A percentile compares a stretch with the other conserved stretches of the same genome.
phyloP scores from a whole-genome alignment of 2,113 vertebrate species.

The Pangasianodon hypophthalmus region DNA sequence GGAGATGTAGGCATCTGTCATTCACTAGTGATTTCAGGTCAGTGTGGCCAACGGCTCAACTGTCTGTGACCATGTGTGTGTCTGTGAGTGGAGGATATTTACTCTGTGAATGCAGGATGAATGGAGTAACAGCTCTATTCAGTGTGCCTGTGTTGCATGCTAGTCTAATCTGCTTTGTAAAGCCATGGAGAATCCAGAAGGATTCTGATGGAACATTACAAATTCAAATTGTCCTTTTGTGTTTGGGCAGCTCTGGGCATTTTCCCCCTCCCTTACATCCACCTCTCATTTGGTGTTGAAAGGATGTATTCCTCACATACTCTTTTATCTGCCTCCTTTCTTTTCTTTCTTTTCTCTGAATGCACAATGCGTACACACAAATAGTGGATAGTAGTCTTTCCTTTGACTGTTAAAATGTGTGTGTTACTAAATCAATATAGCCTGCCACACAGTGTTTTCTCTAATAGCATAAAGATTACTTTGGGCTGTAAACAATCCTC shows the following conservation, averaged over 20 bases:
- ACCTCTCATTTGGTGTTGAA: slow-evolving; percentile 34
- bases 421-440: slow-evolving; percentile 37
- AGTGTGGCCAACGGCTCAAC: slow-evolving; percentile 15
- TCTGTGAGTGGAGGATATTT: slow-evolving; percentile 50
- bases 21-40: slow-evolving; percentile 51
- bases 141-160: slow-evolving; percentile 46
- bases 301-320: slow-evolving; percentile 2
- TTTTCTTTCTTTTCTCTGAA: background rate
- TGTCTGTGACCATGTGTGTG: background rate
- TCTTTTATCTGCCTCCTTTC: slow-evolving; percentile 5
- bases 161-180: slow-evolving; percentile 59
- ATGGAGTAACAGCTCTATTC: slow-evolving; percentile 58
- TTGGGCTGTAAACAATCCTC: background rate
- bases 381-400: slow-evolving; percentile 22
- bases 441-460: background rate
- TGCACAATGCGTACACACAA: slow-evolving; percentile 18
- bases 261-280: slow-evolving; percentile 27
- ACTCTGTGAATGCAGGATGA: slow-evolving; percentile 50
- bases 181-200: slow-evolving; percentile 50
- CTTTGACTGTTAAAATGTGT: slow-evolving; percentile 38
- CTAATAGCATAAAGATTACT: background rate
- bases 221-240: slow-evolving; percentile 56
- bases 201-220: slow-evolving; percentile 51
- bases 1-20: slow-evolving; percentile 41
- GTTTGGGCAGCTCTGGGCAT: slow-evolving; percentile 40